These are phyloP conservation scores for Aphelenchoides fujianensis DNA, from an alignment of 1,140 invertebrate genomes.

Conservation along the genomic window DNA sequence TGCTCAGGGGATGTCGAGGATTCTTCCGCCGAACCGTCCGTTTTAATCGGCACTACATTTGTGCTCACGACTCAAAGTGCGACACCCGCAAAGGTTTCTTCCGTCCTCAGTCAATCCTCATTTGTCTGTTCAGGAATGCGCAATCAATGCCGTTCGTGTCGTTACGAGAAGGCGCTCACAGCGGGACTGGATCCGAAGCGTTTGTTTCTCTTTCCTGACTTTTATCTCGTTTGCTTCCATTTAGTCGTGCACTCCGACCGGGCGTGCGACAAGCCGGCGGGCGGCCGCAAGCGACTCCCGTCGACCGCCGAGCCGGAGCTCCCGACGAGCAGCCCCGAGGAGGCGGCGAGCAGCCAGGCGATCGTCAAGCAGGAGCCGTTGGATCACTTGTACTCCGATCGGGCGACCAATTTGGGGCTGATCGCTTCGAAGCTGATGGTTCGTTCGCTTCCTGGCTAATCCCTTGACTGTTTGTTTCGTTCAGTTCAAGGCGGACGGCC, in stretches of 20 bases:
- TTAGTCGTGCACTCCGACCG: constrained; percentile 11
- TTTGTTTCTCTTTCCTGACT: too few species aligned
- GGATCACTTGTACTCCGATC: background rate
- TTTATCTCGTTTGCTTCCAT: too few species aligned
- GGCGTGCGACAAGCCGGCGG: background rate
- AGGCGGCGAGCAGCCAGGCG: background rate
- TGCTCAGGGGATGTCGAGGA: constrained; percentile 21
- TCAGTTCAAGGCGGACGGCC: constrained; percentile 2
- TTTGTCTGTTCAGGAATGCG: background rate
- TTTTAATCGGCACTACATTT: constrained; percentile 21
- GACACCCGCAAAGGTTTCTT: constrained; percentile 8
- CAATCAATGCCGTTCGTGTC: background rate
- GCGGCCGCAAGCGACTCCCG: background rate
- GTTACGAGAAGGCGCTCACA: background rate
- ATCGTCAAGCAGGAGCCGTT: background rate
- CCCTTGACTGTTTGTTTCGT: background rate
- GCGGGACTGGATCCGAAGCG: constrained; percentile 2
- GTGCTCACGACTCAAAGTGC: constrained; percentile 26
- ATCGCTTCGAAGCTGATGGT: background rate
- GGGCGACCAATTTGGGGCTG: background rate
- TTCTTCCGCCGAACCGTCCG: constrained; percentile 29
- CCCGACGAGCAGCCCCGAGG: constrained; percentile 5
- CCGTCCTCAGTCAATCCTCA: too few species aligned
- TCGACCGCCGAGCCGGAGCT: background rate
- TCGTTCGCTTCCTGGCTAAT: background rate